Conservation (phyloP, 2,888 invertebrate species). For the Synanthedon tipuliformis region DNA sequence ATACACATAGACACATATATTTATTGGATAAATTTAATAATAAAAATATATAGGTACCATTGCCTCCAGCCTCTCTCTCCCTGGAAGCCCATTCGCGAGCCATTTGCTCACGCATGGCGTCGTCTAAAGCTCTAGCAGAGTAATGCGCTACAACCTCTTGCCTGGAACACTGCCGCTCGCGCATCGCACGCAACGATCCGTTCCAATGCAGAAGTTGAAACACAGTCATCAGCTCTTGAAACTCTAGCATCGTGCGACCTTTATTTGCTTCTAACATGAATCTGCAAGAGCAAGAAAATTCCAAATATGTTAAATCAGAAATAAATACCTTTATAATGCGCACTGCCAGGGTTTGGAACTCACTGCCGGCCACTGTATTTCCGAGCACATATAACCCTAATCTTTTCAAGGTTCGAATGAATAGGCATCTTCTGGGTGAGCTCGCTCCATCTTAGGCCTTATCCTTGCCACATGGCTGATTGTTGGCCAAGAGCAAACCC, state of each 20-base stretch:
- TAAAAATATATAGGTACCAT: constrained; percentile 10
- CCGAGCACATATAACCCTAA: too few species aligned
- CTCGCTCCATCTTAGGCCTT: too few species aligned
- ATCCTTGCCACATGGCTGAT: too few species aligned
- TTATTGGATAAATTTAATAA: too few species aligned
- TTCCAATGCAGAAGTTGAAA: constrained; percentile 97
- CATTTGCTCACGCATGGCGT: constrained; percentile 97
- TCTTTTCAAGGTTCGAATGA: too few species aligned
- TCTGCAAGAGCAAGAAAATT: constrained; percentile 34
- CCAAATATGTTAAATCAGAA: neutral
- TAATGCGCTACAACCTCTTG: constrained; percentile 95
- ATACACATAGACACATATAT: too few species aligned
- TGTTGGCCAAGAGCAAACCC: too few species aligned
- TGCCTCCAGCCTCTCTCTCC: constrained; percentile 40
- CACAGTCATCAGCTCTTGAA: constrained; percentile 97
- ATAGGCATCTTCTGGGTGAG: too few species aligned
- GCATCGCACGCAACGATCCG: constrained; percentile 94
- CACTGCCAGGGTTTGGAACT: too few species aligned
- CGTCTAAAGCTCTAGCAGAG: constrained; percentile 90
- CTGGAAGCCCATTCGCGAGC: constrained; percentile 94
- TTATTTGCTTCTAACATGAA: constrained; percentile 85
- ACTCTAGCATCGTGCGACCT: constrained; percentile 94
- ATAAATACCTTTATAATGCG: too few species aligned
- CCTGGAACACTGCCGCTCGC: constrained; percentile 92
- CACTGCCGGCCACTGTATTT: too few species aligned